Evolutionary conservation across 2,113 vertebrate species (phyloP).

Genomic region (Anseranas semipalmata): DNA sequence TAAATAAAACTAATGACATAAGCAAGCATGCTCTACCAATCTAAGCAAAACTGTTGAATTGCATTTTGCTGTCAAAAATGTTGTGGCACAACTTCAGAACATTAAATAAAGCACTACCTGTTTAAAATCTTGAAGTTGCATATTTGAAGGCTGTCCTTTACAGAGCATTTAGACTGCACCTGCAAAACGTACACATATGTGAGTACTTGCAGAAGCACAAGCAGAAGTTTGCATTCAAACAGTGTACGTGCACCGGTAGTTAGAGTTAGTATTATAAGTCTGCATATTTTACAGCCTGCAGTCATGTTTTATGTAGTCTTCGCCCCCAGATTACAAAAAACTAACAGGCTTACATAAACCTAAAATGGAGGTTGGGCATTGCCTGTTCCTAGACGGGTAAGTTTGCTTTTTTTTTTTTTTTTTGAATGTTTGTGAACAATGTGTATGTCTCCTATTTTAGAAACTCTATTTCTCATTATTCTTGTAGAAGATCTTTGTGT

Average conservation of each 20-base stretch:
- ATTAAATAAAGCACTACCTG: slow-evolving; percentile 30
- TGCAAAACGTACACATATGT: not conserved
- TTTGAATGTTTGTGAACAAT: not conserved
- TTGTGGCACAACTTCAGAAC: not conserved
- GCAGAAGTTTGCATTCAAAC: not conserved
- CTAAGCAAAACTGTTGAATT: not conserved
- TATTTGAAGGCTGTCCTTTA: not conserved
- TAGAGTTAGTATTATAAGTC: not conserved
- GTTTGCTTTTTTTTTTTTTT: not conserved
- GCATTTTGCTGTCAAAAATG: slow-evolving; percentile 8
- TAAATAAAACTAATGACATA: not conserved
- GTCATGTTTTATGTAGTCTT: not conserved
- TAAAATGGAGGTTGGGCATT: not conserved
- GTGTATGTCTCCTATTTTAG: not conserved
- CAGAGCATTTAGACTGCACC: not conserved
- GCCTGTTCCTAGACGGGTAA: not conserved
- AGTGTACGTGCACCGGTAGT: not conserved
- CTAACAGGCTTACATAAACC: not conserved
- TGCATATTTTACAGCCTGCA: not conserved
- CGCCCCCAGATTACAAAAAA: not conserved
- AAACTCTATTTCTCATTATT: not conserved
- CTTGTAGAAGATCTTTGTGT: not conserved
- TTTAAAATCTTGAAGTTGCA: not conserved
- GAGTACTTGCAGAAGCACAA: not conserved
- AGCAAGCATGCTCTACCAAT: slow-evolving; percentile 5